Evolutionary conservation across 1,140 invertebrate species (phyloP).

Genomic region (Cydia splendana): DNA sequence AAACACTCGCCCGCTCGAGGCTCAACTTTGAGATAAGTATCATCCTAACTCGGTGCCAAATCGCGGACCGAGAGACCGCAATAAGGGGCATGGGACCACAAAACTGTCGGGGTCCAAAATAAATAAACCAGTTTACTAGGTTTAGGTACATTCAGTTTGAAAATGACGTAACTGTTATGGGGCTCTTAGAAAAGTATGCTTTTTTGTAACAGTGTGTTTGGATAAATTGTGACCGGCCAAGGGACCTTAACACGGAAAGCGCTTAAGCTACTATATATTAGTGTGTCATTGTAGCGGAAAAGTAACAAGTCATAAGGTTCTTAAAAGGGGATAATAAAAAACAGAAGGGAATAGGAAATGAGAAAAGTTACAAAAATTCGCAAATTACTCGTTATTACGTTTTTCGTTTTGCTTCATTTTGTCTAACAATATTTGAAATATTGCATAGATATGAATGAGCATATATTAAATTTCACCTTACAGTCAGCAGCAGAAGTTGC

Average conservation of each 20-base stretch:
- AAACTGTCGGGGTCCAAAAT: neutral
- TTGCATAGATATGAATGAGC: too few species aligned
- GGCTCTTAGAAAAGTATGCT: neutral
- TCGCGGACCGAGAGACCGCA: conserved; percentile 2
- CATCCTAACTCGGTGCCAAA: conserved; percentile 22
- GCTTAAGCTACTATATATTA: neutral
- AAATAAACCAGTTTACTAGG: conserved; percentile 11
- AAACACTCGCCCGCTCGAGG: neutral
- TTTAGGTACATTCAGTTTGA: neutral
- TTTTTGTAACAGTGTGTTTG: neutral
- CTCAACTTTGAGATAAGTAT: conserved; percentile 6
- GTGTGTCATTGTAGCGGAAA: neutral
- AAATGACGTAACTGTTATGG: neutral
- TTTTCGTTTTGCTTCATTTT: too few species aligned
- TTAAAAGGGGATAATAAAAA: too few species aligned
- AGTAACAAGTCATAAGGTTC: too few species aligned
- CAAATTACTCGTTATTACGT: too few species aligned
- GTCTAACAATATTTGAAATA: too few species aligned
- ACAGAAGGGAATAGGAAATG: too few species aligned
- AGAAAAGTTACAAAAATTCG: too few species aligned
- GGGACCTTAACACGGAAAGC: neutral
- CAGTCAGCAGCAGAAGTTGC: too few species aligned
- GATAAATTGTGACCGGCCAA: neutral
- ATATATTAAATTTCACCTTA: too few species aligned
- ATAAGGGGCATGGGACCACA: neutral